Conservation (phyloP, 2,113 vertebrate genomes). For the Ictidomys tridecemlineatus region DNA sequence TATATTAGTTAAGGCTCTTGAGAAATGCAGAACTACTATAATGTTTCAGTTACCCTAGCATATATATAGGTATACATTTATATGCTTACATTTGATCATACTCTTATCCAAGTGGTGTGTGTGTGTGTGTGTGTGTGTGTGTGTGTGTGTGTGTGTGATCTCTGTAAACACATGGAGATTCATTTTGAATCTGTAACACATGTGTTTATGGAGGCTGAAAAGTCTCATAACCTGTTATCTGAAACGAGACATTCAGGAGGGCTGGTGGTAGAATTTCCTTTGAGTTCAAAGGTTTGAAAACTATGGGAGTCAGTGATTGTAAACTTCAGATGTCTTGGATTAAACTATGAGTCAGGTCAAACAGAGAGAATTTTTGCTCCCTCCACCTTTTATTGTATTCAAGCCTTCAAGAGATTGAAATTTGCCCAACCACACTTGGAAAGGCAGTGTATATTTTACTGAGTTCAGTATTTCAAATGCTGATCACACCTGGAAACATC, state of each 20-base stretch:
- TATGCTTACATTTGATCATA: too few relatives aligned
- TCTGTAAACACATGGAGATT: neutral
- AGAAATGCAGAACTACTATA: neutral
- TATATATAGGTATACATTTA: neutral
- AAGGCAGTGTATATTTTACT: neutral
- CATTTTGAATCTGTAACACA: too few relatives aligned
- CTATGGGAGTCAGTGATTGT: neutral
- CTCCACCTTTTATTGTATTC: neutral
- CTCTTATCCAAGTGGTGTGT: too few relatives aligned
- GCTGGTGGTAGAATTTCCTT: neutral
- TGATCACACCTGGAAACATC: neutral
- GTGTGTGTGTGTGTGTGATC: neutral
- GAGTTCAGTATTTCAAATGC: neutral
- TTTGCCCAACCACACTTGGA: accelerated
- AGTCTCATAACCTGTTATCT: too few relatives aligned
- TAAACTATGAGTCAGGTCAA: neutral
- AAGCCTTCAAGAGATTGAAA: neutral
- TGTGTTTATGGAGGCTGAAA: neutral
- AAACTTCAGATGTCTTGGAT: neutral
- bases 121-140: too few relatives aligned
- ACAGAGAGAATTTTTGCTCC: neutral
- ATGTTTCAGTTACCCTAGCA: too few relatives aligned
- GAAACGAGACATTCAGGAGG: too few relatives aligned
- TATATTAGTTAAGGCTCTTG: neutral
- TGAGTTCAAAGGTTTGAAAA: neutral